Evolutionary conservation across 92 coral and sea anemone species (phyloP).

Genomic region (Porites cylindrica): DNA sequence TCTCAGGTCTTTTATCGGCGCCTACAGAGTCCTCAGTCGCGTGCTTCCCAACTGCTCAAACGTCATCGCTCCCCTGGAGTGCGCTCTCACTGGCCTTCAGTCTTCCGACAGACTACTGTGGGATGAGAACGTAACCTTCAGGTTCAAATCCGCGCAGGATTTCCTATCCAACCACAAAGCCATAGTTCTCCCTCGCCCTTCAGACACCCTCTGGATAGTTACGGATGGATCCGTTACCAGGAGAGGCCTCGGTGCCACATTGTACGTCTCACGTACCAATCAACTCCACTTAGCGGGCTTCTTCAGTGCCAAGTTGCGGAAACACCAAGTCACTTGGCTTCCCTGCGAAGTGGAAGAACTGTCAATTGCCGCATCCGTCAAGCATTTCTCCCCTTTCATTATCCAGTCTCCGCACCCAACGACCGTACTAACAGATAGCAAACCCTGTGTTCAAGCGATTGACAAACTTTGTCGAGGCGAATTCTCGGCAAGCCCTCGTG

Average conservation of each 20-base stretch:
- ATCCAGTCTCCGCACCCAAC: not conserved
- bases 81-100: constrained; percentile 32
- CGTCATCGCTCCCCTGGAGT: constrained; percentile 29
- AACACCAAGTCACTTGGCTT: too few relatives aligned
- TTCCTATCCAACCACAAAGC: too few relatives aligned
- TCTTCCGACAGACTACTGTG: constrained; percentile 31
- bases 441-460: not conserved
- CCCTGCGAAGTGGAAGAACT: too few relatives aligned
- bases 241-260: too few relatives aligned
- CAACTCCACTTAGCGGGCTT: too few relatives aligned
- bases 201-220: too few relatives aligned
- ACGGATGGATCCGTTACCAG: too few relatives aligned
- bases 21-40: constrained; percentile 9
- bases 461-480: not conserved
- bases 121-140: constrained; percentile 21
- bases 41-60: constrained; percentile 5
- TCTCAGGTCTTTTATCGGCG: constrained; percentile 55
- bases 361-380: too few relatives aligned
- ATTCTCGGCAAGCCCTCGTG: constrained; percentile 2
- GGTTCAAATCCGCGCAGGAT: constrained; percentile 23
- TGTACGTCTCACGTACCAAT: too few relatives aligned
- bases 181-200: too few relatives aligned
- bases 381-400: not conserved
- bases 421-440: not conserved
- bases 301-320: too few relatives aligned